Percentiles rank a stretch among this genome's conserved stretches.
Conservation (phyloP, 2,113 vertebrate species). For the Alexandromys fortis region DNA sequence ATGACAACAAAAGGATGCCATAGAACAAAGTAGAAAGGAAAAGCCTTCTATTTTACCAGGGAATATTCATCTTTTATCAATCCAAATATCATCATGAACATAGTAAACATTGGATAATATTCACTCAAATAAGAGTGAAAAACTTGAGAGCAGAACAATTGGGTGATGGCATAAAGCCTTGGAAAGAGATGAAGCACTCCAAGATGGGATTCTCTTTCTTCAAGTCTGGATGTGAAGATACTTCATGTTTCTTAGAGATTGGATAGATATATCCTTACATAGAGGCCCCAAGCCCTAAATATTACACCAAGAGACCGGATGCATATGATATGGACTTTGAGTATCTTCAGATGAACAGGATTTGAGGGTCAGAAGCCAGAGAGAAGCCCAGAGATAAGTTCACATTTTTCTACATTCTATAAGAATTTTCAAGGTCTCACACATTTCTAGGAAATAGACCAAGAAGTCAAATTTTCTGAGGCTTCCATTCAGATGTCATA, state of each 20-base stretch:
- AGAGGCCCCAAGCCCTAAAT: no score
- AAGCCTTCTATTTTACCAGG: background rate
- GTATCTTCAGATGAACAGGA: background rate
- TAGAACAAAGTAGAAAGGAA: background rate
- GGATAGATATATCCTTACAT: background rate
- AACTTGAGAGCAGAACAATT: fast-evolving
- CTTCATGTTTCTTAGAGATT: background rate
- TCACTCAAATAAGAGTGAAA: background rate
- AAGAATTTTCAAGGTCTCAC: background rate
- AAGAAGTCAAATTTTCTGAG: background rate
- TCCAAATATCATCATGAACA: fast-evolving
- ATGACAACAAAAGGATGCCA: background rate
- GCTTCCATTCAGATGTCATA: background rate
- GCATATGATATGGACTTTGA: background rate
- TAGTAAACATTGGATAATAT: background rate
- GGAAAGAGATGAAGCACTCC: no score
- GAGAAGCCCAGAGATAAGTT: background rate
- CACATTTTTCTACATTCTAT: background rate
- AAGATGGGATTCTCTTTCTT: background rate
- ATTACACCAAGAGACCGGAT: no score
- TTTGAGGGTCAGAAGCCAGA: background rate
- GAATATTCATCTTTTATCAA: background rate
- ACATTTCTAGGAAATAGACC: fast-evolving
- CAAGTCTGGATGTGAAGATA: fast-evolving
- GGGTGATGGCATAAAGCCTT: no score